A percentile compares a stretch with the other conserved stretches of the same genome.
Conservation (phyloP, 1,140 invertebrate species). For the Contarinia nasturtii region DNA sequence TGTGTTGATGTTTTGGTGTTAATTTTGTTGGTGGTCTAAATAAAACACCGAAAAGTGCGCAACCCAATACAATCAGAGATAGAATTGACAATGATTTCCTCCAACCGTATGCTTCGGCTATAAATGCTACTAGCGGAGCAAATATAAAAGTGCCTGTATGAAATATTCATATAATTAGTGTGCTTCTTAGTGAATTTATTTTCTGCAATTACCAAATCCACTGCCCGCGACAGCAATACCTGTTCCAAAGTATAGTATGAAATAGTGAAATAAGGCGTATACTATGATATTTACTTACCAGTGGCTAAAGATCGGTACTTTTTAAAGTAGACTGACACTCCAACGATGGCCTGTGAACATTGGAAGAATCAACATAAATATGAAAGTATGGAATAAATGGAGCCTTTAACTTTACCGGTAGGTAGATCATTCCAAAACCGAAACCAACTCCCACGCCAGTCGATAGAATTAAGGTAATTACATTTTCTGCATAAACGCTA, state of each 20-base stretch:
- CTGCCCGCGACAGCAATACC: slow-evolving; percentile 85
- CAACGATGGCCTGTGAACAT: slow-evolving; percentile 90
- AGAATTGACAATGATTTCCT: slow-evolving; percentile 59
- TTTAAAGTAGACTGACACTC: slow-evolving; percentile 88
- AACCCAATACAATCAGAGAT: slow-evolving; percentile 60
- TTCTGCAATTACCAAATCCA: slow-evolving; percentile 65
- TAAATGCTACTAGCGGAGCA: slow-evolving; percentile 48
- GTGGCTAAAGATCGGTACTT: slow-evolving; percentile 77
- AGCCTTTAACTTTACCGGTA: background rate
- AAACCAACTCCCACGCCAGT: slow-evolving; percentile 80
- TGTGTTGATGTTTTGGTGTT: too few relatives aligned
- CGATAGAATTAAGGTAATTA: slow-evolving; percentile 70
- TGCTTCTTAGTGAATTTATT: too few relatives aligned
- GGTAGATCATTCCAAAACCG: slow-evolving; percentile 61
- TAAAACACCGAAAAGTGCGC: slow-evolving; percentile 63
- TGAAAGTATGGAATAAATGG: slow-evolving; percentile 26
- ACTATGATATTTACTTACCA: slow-evolving; percentile 24
- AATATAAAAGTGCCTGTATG: slow-evolving; percentile 74
- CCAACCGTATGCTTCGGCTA: slow-evolving; percentile 46
- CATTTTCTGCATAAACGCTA: slow-evolving; percentile 54
- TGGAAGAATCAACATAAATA: slow-evolving; percentile 40
- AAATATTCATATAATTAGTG: too few relatives aligned
- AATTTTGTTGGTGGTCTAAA: slow-evolving; percentile 42
- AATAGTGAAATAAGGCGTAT: background rate
- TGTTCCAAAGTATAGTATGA: background rate